Percentiles rank a stretch among this genome's conserved stretches.
phyloP scores from a whole-genome alignment of 2,888 invertebrate genomes.

The Fabriciana adippe region DNA sequence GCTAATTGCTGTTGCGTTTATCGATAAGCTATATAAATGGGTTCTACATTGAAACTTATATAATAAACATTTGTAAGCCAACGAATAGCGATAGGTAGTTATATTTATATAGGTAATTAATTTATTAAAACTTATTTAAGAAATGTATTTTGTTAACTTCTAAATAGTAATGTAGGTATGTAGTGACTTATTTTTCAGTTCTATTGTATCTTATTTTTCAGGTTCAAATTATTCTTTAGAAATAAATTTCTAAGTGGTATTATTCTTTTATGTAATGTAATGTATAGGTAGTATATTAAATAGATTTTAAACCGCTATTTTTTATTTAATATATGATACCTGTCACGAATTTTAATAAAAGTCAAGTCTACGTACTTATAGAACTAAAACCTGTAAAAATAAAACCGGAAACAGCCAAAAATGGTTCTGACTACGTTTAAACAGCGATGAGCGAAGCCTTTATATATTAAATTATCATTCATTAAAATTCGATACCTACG shows the following conservation, averaged over 20 bases:
- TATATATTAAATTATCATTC: conserved; percentile 67
- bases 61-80: conserved; percentile 33
- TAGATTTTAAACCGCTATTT: conserved; percentile 46
- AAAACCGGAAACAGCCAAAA: conserved; percentile 68
- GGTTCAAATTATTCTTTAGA: too few species aligned
- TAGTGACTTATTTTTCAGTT: too few species aligned
- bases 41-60: conserved; percentile 35
- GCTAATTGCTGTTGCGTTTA: conserved; percentile 71
- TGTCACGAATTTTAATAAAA: conserved; percentile 59
- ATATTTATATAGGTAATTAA: too few species aligned
- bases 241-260: too few species aligned
- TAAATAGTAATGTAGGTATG: too few species aligned
- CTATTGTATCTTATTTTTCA: too few species aligned
- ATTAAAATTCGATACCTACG: conserved; percentile 65
- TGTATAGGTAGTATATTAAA: conserved; percentile 19
- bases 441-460: conserved; percentile 61
- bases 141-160: too few species aligned
- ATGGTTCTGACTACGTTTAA: conserved; percentile 58
- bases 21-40: conserved; percentile 44
- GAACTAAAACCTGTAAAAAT: conserved; percentile 43
- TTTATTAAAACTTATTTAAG: too few species aligned
- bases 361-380: conserved; percentile 38
- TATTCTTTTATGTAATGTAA: not conserved
- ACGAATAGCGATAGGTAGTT: conserved; percentile 1
- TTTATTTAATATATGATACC: conserved; percentile 53